Conservation (phyloP, 2,888 invertebrate genomes). For the Trichogramma dendrolimi region DNA sequence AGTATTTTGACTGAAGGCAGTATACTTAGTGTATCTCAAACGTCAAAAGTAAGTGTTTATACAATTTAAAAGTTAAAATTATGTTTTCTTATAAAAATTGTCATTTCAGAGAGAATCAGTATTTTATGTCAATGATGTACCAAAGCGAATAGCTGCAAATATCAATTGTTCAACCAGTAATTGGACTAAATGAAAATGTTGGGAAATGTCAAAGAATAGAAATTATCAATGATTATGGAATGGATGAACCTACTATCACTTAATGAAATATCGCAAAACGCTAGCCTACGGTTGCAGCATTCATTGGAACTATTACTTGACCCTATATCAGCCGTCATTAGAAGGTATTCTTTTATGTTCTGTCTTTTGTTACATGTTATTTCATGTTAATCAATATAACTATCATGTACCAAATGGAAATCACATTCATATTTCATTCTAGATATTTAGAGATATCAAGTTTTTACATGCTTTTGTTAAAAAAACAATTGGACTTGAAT, state of each 20-base stretch:
- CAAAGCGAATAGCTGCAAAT: conserved; percentile 87
- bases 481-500: conserved; percentile 58
- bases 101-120: conserved; percentile 70
- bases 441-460: conserved; percentile 56
- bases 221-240: conserved; percentile 45
- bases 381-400: conserved; percentile 6
- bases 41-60: conserved; percentile 61
- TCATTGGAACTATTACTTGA: conserved; percentile 62
- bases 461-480: conserved; percentile 64
- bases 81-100: too few relatives aligned
- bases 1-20: conserved; percentile 80
- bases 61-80: background rate
- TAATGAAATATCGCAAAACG: conserved; percentile 54
- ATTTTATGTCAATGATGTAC: conserved; percentile 84
- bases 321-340: conserved; percentile 51
- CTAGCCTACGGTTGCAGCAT: conserved; percentile 57
- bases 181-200: conserved; percentile 12
- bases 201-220: conserved; percentile 37
- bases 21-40: conserved; percentile 78
- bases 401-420: conserved; percentile 41
- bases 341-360: conserved; percentile 38
- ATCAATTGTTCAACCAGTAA: conserved; percentile 55
- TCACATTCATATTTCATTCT: background rate
- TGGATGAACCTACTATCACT: conserved; percentile 43
- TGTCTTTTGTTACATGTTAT: conserved; percentile 1